Conservation (phyloP, 2,888 invertebrate species). For the Standfussiana lucernea region DNA sequence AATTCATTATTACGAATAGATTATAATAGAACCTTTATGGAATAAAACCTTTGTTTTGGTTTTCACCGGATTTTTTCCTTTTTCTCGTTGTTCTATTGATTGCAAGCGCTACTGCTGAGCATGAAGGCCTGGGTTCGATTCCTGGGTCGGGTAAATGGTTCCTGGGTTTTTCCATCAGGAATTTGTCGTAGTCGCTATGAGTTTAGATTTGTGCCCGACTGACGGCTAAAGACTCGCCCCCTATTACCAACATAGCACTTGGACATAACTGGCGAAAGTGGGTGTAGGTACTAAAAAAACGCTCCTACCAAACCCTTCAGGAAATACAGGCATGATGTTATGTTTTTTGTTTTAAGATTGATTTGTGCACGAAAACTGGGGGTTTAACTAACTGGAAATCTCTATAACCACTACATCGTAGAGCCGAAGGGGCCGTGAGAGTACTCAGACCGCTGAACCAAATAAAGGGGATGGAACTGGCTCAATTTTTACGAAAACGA, state of each 20-base stretch:
- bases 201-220: not conserved
- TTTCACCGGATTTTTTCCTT: not conserved
- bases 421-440: constrained; percentile 28
- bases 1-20: constrained; percentile 72
- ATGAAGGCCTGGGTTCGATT: not conserved
- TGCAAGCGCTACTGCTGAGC: not conserved
- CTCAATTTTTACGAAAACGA: constrained; percentile 42
- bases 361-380: constrained; percentile 32
- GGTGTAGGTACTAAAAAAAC: not conserved
- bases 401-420: constrained; percentile 39
- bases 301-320: not conserved
- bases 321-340: not conserved
- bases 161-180: not conserved
- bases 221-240: not conserved
- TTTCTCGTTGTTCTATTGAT: not conserved
- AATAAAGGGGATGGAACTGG: constrained; percentile 44
- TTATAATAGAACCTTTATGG: constrained; percentile 60
- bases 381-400: constrained; percentile 58
- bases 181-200: not conserved
- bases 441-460: constrained; percentile 39
- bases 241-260: not conserved
- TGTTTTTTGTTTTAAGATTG: constrained; percentile 26
- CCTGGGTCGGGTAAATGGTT: not conserved
- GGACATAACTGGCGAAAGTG: not conserved
- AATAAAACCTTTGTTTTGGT: constrained; percentile 36